Conservation (phyloP, 2,797 vertebrate species). For the Rhynchonycteris naso region DNA sequence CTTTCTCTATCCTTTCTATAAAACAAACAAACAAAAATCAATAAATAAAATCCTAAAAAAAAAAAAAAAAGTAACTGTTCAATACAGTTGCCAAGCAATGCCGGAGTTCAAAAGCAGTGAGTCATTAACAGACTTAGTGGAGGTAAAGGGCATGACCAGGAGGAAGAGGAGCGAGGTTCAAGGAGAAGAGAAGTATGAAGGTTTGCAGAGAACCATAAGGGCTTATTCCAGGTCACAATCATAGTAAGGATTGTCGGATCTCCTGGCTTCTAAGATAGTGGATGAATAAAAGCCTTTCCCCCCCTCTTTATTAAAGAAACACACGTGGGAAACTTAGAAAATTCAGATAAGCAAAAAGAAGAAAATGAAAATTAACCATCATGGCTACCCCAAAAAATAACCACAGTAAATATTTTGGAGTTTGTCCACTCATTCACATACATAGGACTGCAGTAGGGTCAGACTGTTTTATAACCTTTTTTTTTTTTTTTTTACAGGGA, state of each 20-base stretch:
- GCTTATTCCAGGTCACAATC: neutral
- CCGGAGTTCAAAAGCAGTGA: neutral
- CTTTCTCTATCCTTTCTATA: too few species aligned
- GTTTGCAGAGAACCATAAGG: neutral
- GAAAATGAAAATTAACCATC: constrained; percentile 37
- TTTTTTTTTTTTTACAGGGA: too few species aligned
- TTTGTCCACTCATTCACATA: constrained; percentile 27
- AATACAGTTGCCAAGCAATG: neutral
- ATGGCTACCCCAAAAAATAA: constrained; percentile 58
- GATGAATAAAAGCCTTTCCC: neutral
- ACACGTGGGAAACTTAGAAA: constrained; percentile 45
- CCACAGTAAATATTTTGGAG: constrained; percentile 45
- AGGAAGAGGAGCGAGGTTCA: neutral
- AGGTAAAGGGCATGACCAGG: neutral
- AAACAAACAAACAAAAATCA: too few species aligned
- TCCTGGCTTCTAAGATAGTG: neutral
- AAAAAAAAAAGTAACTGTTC: neutral
- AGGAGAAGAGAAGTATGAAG: neutral
- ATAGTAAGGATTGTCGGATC: neutral
- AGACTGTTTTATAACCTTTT: neutral
- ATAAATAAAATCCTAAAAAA: too few species aligned
- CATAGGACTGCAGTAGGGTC: neutral
- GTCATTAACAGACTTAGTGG: neutral
- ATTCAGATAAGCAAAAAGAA: constrained; percentile 53
- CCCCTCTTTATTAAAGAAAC: neutral